Evolutionary conservation across 2,888 invertebrate species (phyloP).

Genomic region (Cerceris rybyensis): DNA sequence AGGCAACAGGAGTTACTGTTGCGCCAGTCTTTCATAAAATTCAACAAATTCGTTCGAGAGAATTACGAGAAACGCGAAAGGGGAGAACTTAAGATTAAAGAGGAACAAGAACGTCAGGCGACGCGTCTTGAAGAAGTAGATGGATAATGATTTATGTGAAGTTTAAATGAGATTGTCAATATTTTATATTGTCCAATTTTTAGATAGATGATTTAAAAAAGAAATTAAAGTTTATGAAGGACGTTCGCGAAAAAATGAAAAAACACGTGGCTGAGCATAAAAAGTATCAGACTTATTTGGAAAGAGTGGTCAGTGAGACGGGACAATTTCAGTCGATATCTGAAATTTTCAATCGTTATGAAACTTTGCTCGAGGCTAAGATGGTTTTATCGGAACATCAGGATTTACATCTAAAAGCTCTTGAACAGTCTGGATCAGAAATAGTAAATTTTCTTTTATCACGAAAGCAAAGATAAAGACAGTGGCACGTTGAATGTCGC

Average conservation of each 20-base stretch:
- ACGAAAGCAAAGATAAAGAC: neutral
- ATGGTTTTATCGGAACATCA: constrained; percentile 84
- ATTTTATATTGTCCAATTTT: constrained; percentile 5
- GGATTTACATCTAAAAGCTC: constrained; percentile 83
- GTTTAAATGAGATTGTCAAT: neutral
- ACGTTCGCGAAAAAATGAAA: constrained; percentile 84
- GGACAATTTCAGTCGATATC: constrained; percentile 84
- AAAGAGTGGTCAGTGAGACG: constrained; percentile 83
- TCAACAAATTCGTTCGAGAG: constrained; percentile 86
- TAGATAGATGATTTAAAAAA: constrained; percentile 82
- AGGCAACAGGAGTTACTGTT: constrained; percentile 83
- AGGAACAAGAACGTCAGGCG: constrained; percentile 83
- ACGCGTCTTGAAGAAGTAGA: constrained; percentile 82
- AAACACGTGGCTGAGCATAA: constrained; percentile 84
- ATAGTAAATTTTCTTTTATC: constrained; percentile 76
- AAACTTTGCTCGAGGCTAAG: constrained; percentile 85
- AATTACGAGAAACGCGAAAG: constrained; percentile 86
- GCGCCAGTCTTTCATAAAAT: constrained; percentile 85
- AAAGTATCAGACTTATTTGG: constrained; percentile 85
- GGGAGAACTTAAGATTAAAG: constrained; percentile 84
- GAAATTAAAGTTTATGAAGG: constrained; percentile 82
- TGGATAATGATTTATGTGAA: neutral
- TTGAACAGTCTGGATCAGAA: constrained; percentile 85
- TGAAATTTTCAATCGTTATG: constrained; percentile 86
- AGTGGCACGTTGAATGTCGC: too few relatives aligned